phyloP scores from a whole-genome alignment of 2,888 invertebrate genomes.

The Caenorhabditis japonica region DNA sequence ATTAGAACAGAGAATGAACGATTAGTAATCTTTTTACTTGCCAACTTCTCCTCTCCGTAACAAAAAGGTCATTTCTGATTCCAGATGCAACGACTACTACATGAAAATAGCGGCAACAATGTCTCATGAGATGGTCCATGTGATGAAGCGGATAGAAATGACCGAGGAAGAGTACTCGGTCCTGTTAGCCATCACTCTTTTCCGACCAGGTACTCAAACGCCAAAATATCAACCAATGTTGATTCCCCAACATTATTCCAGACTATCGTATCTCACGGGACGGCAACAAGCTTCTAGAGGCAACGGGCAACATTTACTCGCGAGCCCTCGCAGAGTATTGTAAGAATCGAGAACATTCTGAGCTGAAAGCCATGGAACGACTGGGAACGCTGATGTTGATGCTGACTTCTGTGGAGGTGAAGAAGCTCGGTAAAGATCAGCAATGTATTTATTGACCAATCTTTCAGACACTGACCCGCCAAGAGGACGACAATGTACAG shows the following conservation, averaged over 20 bases:
- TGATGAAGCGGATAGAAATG: conserved; percentile 55
- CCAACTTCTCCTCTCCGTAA: too few species aligned
- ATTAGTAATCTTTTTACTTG: too few species aligned
- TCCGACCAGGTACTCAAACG: conserved; percentile 14
- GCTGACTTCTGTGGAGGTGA: conserved; percentile 36
- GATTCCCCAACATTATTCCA: conserved; percentile 4
- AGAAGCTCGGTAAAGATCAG: background rate
- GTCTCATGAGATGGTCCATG: conserved; percentile 48
- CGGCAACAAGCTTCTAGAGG: conserved; percentile 1
- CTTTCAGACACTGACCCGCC: conserved; percentile 56
- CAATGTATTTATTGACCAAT: background rate
- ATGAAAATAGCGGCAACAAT: conserved; percentile 42
- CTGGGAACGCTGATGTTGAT: conserved; percentile 25
- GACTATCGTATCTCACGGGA: conserved; percentile 34
- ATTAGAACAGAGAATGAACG: too few species aligned
- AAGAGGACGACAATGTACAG: conserved; percentile 66
- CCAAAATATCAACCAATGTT: background rate
- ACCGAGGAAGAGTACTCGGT: conserved; percentile 58
- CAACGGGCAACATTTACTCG: conserved; percentile 8
- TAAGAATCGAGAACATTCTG: background rate
- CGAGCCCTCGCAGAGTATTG: conserved; percentile 24
- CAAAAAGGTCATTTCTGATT: too few species aligned
- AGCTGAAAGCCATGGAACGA: conserved; percentile 31
- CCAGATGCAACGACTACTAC: conserved; percentile 62
- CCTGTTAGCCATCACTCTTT: conserved; percentile 31